phyloP scores from a whole-genome alignment of 37 sponge, comb jelly and placozoan species.

The Halichondria panicea region DNA sequence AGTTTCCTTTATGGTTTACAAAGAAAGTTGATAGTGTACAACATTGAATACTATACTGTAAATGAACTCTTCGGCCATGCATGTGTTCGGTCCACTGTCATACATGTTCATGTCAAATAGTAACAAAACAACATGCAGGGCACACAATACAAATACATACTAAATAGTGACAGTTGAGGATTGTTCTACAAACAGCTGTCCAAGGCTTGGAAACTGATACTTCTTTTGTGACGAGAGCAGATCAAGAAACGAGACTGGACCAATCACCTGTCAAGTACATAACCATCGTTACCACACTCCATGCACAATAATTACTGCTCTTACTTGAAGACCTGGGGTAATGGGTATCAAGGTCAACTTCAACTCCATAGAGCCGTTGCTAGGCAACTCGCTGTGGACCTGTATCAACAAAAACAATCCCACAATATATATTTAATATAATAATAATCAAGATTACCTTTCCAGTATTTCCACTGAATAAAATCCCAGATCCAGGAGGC shows the following conservation, averaged over 20 bases:
- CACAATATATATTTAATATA: neutral
- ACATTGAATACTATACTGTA: too few relatives aligned
- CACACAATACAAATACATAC: too few relatives aligned
- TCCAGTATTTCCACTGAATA: conserved; percentile 72
- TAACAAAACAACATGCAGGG: too few relatives aligned
- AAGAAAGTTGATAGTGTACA: too few relatives aligned
- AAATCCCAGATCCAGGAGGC: conserved; percentile 36
- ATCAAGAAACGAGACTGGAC: conserved; percentile 37
- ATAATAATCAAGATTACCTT: conserved; percentile 28
- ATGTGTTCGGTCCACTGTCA: too few relatives aligned
- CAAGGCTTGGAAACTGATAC: conserved; percentile 44
- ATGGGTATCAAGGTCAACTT: conserved; percentile 45
- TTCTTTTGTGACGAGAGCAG: conserved; percentile 55
- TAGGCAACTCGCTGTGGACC: conserved; percentile 49
- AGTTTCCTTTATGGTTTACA: too few relatives aligned
- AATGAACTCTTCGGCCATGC: too few relatives aligned
- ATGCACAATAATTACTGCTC: neutral
- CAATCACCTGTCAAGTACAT: conserved; percentile 9
- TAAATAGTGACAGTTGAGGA: too few relatives aligned
- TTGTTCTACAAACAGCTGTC: conserved; percentile 61
- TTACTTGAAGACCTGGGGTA: conserved; percentile 70
- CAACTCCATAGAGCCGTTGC: conserved; percentile 26
- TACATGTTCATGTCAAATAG: too few relatives aligned
- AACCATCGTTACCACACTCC: neutral
- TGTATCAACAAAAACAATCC: neutral